These are phyloP conservation scores for Calameuta filiformis DNA, from an alignment of 2,888 invertebrate species.

Conservation along the genomic window DNA sequence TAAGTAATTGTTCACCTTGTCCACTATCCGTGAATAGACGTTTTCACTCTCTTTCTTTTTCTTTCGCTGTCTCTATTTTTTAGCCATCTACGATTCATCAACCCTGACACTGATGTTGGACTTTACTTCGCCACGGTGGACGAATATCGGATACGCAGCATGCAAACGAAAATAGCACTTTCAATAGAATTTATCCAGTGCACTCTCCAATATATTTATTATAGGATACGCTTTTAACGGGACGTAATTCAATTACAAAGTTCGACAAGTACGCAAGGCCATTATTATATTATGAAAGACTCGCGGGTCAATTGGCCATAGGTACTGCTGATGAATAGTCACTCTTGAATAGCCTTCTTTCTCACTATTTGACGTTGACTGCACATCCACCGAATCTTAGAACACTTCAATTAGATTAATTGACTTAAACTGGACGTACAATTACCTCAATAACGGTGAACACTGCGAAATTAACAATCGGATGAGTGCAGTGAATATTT, in stretches of 20 bases:
- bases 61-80: neutral
- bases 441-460: neutral
- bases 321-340: neutral
- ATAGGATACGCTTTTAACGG: neutral
- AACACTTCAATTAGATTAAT: neutral
- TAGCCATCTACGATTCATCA: neutral
- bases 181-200: neutral
- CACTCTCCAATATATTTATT: neutral
- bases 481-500: neutral
- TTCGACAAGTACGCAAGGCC: neutral
- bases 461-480: neutral
- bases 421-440: neutral
- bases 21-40: neutral
- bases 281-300: neutral
- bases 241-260: neutral
- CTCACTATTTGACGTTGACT: neutral
- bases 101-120: neutral
- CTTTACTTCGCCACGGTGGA: neutral
- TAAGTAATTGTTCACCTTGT: neutral
- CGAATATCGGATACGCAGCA: neutral
- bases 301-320: neutral
- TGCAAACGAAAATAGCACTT: neutral
- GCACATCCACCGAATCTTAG: neutral
- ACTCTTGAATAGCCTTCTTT: neutral
- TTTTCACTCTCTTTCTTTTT: neutral